A percentile compares a stretch with the other conserved stretches of the same genome.
These are phyloP conservation scores for Papio anubis DNA, from an alignment of 2,113 vertebrate species.

Conservation along the genomic window DNA sequence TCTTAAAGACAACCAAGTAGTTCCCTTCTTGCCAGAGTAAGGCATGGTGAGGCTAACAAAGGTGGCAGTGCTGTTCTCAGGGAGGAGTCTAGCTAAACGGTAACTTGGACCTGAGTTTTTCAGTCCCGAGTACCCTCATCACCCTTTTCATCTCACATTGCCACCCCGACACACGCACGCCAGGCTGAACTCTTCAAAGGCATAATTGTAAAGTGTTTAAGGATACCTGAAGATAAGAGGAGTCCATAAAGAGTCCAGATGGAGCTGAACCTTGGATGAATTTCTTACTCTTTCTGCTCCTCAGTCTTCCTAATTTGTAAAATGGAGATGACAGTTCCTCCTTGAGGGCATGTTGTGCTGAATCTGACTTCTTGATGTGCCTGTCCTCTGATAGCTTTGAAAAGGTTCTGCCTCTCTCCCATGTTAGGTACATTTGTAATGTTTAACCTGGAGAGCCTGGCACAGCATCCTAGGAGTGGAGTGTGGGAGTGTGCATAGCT, in stretches of 20 bases:
- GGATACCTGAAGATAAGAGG: neutral
- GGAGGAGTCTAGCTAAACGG: neutral
- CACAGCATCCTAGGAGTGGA: accelerated
- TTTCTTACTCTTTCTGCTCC: neutral
- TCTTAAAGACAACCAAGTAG: neutral
- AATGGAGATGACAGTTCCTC: neutral
- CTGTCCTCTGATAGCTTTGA: neutral
- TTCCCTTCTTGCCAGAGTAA: neutral
- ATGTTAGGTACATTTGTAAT: neutral
- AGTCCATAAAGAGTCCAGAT: neutral
- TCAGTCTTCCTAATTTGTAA: neutral
- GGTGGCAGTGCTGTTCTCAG: neutral
- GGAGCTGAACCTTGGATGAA: neutral
- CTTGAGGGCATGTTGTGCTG: neutral
- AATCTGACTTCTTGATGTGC: neutral
- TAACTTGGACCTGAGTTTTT: neutral
- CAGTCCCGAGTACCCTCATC: neutral
- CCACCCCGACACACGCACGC: accelerated
- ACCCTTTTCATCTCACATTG: neutral
- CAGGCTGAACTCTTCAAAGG: neutral
- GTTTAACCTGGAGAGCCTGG: neutral
- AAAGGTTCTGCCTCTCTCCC: neutral
- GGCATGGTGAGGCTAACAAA: too few species aligned
- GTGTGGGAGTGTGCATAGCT: neutral
- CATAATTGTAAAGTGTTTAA: neutral